A percentile compares a stretch with the other conserved stretches of the same genome.
Evolutionary conservation across 2,888 invertebrate species (phyloP).

Genomic region (Scelioninae gen. 1): DNA sequence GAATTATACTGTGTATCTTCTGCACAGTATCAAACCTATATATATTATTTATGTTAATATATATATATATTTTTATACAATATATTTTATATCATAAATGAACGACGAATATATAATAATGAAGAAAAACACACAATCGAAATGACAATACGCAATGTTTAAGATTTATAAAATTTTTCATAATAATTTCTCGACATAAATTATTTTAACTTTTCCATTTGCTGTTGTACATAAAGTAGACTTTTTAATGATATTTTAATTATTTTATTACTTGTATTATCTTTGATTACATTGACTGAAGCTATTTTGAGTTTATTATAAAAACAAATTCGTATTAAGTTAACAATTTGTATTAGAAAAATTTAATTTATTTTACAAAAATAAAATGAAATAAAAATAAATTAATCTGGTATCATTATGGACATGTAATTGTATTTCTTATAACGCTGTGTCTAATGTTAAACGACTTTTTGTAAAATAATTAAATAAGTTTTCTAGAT

Average conservation of each 20-base stretch:
- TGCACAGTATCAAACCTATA: no score
- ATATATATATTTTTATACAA: no score
- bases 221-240: no score
- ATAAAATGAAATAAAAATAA: no score
- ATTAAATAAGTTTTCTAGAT: conserved; percentile 1
- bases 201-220: not conserved
- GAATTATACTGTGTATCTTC: no score
- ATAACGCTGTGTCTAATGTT: conserved; percentile 11
- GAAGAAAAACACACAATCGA: not conserved
- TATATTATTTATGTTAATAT: no score
- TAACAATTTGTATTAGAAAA: not conserved
- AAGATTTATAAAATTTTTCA: not conserved
- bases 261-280: no score
- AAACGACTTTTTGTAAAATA: conserved; percentile 23
- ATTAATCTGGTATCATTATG: not conserved
- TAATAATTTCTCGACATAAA: not conserved
- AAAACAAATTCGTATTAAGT: not conserved
- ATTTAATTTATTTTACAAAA: no score
- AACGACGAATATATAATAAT: not conserved
- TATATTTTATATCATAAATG: no score
- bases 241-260: no score
- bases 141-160: not conserved
- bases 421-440: conserved; percentile 33
- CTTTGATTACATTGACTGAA: no score
- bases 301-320: no score